These are phyloP conservation scores for Dicrurus megarhynchus DNA, from an alignment of 2,113 vertebrate species.

Conservation along the genomic window DNA sequence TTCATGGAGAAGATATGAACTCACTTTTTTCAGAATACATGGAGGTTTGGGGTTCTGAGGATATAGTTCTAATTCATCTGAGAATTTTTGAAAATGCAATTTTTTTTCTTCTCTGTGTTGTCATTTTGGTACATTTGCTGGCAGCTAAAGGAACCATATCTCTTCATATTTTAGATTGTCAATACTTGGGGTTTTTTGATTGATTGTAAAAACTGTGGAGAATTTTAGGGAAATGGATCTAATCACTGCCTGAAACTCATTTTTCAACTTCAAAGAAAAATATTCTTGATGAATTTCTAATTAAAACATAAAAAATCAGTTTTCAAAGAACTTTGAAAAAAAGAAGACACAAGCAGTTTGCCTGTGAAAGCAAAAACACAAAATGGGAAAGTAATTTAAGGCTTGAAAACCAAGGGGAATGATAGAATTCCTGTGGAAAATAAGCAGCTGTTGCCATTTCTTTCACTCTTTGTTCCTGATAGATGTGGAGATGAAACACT, in stretches of 20 bases:
- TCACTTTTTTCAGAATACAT: not conserved
- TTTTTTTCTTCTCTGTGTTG: conserved; percentile 5
- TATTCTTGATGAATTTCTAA: not conserved
- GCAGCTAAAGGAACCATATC: conserved; percentile 43
- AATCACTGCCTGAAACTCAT: conserved; percentile 10
- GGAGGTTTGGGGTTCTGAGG: not conserved
- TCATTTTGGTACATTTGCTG: conserved; percentile 39
- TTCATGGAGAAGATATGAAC: not conserved
- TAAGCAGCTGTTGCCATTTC: not conserved
- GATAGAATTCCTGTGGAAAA: not conserved
- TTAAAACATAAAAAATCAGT: not conserved
- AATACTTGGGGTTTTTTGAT: not conserved
- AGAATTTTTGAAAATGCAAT: not conserved
- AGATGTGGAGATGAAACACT: not conserved
- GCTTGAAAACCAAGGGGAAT: not conserved
- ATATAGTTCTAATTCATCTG: not conserved
- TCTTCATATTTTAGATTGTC: conserved; percentile 37
- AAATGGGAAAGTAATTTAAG: not conserved
- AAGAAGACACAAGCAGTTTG: not conserved
- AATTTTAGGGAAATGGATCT: conserved; percentile 1
- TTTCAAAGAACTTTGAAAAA: not conserved
- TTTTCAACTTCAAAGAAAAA: not conserved
- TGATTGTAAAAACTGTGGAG: conserved; percentile 42
- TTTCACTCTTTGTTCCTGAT: not conserved
- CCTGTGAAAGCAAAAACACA: not conserved